A percentile compares a stretch with the other conserved stretches of the same genome.
phyloP scores from a whole-genome alignment of 1,140 invertebrate species.

The Drosophila triauraria region DNA sequence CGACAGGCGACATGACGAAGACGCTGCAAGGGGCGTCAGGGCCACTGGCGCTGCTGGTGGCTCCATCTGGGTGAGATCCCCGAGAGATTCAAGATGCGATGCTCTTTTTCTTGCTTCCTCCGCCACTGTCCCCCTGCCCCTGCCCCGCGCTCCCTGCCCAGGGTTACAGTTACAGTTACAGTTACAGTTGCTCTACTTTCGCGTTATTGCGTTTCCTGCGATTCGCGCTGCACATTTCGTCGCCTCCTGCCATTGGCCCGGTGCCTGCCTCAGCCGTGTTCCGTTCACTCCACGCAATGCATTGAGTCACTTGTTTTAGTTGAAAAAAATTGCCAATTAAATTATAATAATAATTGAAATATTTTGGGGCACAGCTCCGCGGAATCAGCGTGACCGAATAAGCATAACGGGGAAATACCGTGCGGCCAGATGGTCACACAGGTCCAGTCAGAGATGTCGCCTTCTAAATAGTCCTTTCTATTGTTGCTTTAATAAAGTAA shows the following conservation, averaged over 20 bases:
- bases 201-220: slow-evolving; percentile 30
- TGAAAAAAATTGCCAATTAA: slow-evolving; percentile 27
- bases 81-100: slow-evolving; percentile 22
- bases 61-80: slow-evolving; percentile 26
- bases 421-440: background rate
- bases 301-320: slow-evolving; percentile 5
- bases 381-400: slow-evolving; percentile 17
- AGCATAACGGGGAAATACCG: background rate
- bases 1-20: slow-evolving; percentile 23
- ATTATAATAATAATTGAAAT: slow-evolving; percentile 25
- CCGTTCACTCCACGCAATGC: slow-evolving; percentile 14
- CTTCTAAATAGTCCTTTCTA: background rate
- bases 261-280: background rate
- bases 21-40: slow-evolving; percentile 26
- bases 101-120: slow-evolving; percentile 8
- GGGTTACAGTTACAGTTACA: slow-evolving; percentile 39
- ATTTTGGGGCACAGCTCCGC: slow-evolving; percentile 12
- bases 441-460: background rate
- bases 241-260: slow-evolving; percentile 31
- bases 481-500: no score
- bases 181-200: slow-evolving; percentile 51
- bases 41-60: slow-evolving; percentile 35
- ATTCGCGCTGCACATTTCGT: slow-evolving; percentile 31
- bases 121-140: slow-evolving; percentile 8
- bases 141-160: slow-evolving; percentile 14